Conservation (phyloP, 1,140 invertebrate genomes). For the Teleopsis dalmanni region DNA sequence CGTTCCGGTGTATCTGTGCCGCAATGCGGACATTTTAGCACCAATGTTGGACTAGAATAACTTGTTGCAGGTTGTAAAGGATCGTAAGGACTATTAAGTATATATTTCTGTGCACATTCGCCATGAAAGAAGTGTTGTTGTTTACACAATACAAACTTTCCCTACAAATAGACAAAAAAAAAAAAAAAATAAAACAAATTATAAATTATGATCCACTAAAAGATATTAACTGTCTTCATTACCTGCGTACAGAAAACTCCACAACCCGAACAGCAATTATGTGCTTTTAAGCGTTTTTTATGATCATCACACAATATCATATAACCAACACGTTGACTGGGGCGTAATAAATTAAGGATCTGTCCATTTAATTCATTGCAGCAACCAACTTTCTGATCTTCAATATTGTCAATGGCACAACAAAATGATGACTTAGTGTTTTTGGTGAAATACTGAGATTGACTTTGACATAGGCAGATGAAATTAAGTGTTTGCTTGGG, state of each 20-base stretch:
- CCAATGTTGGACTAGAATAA: conserved; percentile 31
- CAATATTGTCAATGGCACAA: conserved; percentile 69
- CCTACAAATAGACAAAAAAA: conserved; percentile 16
- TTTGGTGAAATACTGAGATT: conserved; percentile 37
- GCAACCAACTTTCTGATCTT: conserved; percentile 71
- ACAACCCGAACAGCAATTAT: conserved; percentile 86
- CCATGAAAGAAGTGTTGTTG: conserved; percentile 43
- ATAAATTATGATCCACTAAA: neutral
- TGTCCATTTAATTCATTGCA: conserved; percentile 54
- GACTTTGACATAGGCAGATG: conserved; percentile 38
- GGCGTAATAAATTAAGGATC: conserved; percentile 58
- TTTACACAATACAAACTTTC: conserved; percentile 40
- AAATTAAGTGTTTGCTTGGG: conserved; percentile 15
- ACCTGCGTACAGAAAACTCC: conserved; percentile 88
- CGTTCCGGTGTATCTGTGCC: conserved; percentile 51
- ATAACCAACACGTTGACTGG: conserved; percentile 73
- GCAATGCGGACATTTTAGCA: conserved; percentile 68
- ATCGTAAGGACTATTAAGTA: conserved; percentile 38
- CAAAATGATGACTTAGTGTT: conserved; percentile 44
- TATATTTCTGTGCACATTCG: conserved; percentile 40
- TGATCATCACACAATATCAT: conserved; percentile 78
- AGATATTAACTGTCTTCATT: conserved; percentile 11
- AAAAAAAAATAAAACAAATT: neutral
- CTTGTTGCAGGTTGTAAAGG: conserved; percentile 47
- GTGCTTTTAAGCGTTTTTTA: conserved; percentile 62